Percentiles rank a stretch among this genome's conserved stretches.
These are phyloP conservation scores for Drosophila rhopaloa DNA, from an alignment of 1,140 invertebrate genomes.

Conservation along the genomic window DNA sequence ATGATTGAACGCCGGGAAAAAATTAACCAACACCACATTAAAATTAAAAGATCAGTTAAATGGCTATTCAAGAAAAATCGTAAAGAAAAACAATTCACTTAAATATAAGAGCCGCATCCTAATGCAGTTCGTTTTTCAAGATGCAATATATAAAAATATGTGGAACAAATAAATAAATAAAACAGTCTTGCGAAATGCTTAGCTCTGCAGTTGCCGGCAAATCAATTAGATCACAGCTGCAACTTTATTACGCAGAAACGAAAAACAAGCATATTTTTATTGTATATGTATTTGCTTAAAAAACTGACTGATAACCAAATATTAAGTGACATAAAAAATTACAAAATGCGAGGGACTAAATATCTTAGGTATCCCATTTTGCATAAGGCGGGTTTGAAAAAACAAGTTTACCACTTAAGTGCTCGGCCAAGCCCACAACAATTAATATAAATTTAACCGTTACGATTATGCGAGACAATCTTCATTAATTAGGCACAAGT, in stretches of 20 bases:
- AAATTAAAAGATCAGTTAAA: not conserved
- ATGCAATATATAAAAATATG: no score
- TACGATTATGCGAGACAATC: constrained; percentile 75
- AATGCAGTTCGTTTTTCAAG: no score
- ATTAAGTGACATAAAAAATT: not conserved
- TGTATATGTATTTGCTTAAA: no score
- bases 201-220: no score
- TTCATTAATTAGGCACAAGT: constrained; percentile 71
- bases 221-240: no score
- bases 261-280: no score
- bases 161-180: no score
- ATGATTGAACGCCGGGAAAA: not conserved
- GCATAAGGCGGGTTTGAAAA: not conserved
- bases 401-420: constrained; percentile 19
- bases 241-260: no score
- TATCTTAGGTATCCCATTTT: not conserved
- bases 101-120: no score
- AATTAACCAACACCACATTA: not conserved
- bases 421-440: constrained; percentile 34
- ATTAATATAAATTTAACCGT: constrained; percentile 75
- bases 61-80: not conserved
- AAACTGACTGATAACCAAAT: not conserved
- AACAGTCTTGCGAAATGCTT: no score
- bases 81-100: no score
- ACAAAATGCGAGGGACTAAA: not conserved